Percentiles rank a stretch among this genome's conserved stretches.
Conservation (phyloP, 2,113 vertebrate species). For the Gambusia affinis region DNA sequence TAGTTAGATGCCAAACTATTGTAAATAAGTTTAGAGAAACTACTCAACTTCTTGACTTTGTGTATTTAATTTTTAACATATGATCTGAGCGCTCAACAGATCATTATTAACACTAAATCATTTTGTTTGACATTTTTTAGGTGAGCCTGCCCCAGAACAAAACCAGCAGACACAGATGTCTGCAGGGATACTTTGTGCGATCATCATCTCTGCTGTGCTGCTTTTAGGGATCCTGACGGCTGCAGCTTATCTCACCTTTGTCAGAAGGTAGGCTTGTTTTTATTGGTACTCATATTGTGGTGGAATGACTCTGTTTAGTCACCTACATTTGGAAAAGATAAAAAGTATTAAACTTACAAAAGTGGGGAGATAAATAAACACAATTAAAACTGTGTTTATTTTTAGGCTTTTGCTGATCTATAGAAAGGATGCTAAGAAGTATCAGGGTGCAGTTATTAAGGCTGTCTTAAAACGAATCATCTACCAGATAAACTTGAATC, state of each 20-base stretch:
- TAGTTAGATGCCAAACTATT: neutral
- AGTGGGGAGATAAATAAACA: neutral
- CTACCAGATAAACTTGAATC: neutral
- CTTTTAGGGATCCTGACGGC: constrained; percentile 26
- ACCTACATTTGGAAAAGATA: too few species aligned
- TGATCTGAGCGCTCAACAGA: too few species aligned
- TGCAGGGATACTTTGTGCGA: constrained; percentile 21
- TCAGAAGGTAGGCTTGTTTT: constrained; percentile 44
- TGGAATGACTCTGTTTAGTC: too few species aligned
- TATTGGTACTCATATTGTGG: neutral
- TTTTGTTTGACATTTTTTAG: neutral
- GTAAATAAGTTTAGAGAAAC: fast-evolving
- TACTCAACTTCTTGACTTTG: neutral
- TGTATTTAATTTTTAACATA: too few species aligned
- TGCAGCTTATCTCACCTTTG: constrained; percentile 26
- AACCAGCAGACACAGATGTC: neutral
- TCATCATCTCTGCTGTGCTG: constrained; percentile 38
- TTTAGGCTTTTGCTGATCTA: neutral
- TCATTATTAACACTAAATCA: neutral
- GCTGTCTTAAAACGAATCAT: too few species aligned
- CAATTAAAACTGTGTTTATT: neutral
- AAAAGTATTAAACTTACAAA: too few species aligned
- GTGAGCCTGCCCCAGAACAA: constrained; percentile 29
- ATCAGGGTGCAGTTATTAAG: too few species aligned
- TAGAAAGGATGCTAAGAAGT: too few species aligned